Evolutionary conservation across 2,888 invertebrate species (phyloP), one percentile per base, ranked within the genome.

Genomic region (Microctonus hyperodae): DNA sequence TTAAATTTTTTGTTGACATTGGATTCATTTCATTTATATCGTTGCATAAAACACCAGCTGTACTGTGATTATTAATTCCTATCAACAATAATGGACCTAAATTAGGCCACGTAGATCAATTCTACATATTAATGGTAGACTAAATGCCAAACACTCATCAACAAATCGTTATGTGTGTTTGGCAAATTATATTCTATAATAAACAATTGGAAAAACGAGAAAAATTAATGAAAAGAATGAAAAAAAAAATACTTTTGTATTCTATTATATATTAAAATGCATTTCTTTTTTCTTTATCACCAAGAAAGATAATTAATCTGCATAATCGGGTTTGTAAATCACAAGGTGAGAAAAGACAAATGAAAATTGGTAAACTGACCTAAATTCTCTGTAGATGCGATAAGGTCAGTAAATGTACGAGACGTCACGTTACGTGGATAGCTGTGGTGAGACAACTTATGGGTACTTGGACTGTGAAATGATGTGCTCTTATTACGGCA

Each of bases 401-500:
- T 91, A 79, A 91, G 89, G 77, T 91, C 91, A 78, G 89, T 88
- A 81, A 91, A 89, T 82, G 89, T 89, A 73, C 87, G 83, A 61
- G 88, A 87, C 69, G 75, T 79, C 65, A 77, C 78, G 61, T 78
- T 75, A 58, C 81, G 77, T 70, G 77, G 74, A 70, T 80, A 72
- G 73, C 88, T 88, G 76, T 88, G 87, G 78, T 86, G 86, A 65
- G 77, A 76, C 73, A 80, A 73, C 74, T 85, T 85, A 85, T 88
- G 89, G 75, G 89, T 87, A 74, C 90, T 91, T 51, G 92, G 92
- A 69, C 92, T 90, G 84, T 93, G 92, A 79, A 92, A 88, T 70
- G 92, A 90, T 75, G 91, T 90, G 82, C 91, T 91, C 84, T 92
- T 92, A 86, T 92, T 91, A 50, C 94, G 89, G 69, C 94, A 89